These are phyloP conservation scores for Epicampocera succincta DNA, from an alignment of 2,888 invertebrate species.

Conservation along the genomic window DNA sequence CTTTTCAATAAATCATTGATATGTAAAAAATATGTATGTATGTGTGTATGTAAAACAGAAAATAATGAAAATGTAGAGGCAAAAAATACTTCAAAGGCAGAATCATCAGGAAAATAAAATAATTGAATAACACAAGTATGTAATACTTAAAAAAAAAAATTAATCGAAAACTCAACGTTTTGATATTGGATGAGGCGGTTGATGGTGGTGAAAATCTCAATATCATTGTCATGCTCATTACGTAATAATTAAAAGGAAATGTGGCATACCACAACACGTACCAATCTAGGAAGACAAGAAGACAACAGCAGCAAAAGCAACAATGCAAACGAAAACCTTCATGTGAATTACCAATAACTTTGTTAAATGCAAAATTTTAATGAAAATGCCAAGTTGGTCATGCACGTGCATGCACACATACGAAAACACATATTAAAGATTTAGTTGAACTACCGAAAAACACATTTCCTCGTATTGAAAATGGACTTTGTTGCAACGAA, in stretches of 20 bases:
- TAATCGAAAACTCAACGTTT: constrained; percentile 24
- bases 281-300: not conserved
- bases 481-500: too few species aligned
- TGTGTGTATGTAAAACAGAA: too few species aligned
- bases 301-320: not conserved
- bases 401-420: too few species aligned
- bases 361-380: constrained; percentile 9
- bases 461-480: too few species aligned
- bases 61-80: not conserved
- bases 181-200: not conserved
- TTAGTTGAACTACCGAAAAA: too few species aligned
- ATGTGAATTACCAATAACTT: constrained; percentile 36
- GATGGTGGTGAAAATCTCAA: constrained; percentile 30
- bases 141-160: constrained; percentile 30
- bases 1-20: constrained; percentile 22
- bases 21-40: not conserved
- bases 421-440: too few species aligned
- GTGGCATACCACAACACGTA: constrained; percentile 57
- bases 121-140: not conserved
- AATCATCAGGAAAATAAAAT: not conserved
- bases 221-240: constrained; percentile 56
- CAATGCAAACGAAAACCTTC: constrained; percentile 32
- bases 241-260: constrained; percentile 61
- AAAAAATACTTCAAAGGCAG: not conserved
- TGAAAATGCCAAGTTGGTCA: not conserved